These are phyloP conservation scores for Pica pica DNA, from an alignment of 2,113 vertebrate species.

Conservation along the genomic window DNA sequence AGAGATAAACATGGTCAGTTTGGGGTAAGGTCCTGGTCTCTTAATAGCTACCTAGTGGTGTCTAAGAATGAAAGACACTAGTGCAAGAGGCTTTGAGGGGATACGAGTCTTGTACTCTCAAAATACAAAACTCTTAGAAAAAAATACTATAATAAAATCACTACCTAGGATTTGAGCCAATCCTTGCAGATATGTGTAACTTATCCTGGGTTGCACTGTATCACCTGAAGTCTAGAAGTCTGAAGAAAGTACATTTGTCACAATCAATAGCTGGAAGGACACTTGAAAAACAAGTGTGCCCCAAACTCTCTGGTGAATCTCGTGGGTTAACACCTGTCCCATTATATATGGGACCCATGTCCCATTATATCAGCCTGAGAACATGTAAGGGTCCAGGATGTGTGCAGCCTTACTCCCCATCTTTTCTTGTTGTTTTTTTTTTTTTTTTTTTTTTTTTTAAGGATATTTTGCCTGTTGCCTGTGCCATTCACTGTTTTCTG, in stretches of 20 bases:
- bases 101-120: neutral
- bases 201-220: neutral
- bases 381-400: neutral
- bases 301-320: neutral
- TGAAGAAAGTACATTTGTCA: neutral
- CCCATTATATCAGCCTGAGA: neutral
- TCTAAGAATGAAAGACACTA: neutral
- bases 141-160: neutral
- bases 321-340: neutral
- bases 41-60: neutral
- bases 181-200: neutral
- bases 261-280: constrained; percentile 51
- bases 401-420: neutral
- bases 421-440: too few species aligned
- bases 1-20: neutral
- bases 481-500: neutral
- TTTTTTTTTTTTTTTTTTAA: neutral
- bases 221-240: neutral
- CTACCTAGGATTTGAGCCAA: neutral
- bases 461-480: neutral
- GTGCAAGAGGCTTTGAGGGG: neutral
- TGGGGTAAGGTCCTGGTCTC: neutral
- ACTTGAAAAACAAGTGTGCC: neutral
- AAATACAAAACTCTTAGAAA: neutral
- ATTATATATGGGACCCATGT: too few species aligned